These are phyloP conservation scores for Malacosoma neustria DNA, from an alignment of 2,888 invertebrate species.

Conservation along the genomic window DNA sequence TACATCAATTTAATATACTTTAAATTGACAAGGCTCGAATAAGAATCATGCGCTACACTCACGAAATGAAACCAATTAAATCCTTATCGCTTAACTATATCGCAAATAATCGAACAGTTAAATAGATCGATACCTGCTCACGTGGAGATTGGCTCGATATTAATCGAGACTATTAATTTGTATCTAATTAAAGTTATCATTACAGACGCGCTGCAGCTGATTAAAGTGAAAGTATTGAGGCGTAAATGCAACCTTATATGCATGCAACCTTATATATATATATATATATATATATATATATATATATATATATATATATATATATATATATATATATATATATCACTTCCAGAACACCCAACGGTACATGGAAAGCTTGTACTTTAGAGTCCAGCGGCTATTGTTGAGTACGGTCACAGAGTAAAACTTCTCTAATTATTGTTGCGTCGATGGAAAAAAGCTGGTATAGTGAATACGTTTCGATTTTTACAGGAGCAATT, in stretches of 20 bases:
- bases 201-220: constrained; percentile 21
- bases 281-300: too few relatives aligned
- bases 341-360: too few relatives aligned
- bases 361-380: too few relatives aligned
- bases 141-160: constrained; percentile 15
- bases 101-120: constrained; percentile 14
- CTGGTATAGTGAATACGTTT: too few relatives aligned
- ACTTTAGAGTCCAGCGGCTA: too few relatives aligned
- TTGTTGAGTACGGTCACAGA: too few relatives aligned
- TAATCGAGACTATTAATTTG: constrained; percentile 24
- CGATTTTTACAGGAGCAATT: too few relatives aligned
- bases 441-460: too few relatives aligned
- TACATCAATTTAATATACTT: constrained; percentile 11
- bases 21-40: constrained; percentile 20
- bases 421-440: too few relatives aligned
- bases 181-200: constrained; percentile 28
- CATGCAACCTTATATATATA: too few relatives aligned
- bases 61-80: constrained; percentile 17
- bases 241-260: not conserved
- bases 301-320: too few relatives aligned
- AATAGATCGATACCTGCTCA: constrained; percentile 4
- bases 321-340: too few relatives aligned
- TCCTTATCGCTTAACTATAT: constrained; percentile 20
- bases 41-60: constrained; percentile 8
- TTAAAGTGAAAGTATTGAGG: constrained; percentile 12